These are phyloP conservation scores for Eidolon dupreanum DNA, from an alignment of 2,797 vertebrate species.

Conservation along the genomic window DNA sequence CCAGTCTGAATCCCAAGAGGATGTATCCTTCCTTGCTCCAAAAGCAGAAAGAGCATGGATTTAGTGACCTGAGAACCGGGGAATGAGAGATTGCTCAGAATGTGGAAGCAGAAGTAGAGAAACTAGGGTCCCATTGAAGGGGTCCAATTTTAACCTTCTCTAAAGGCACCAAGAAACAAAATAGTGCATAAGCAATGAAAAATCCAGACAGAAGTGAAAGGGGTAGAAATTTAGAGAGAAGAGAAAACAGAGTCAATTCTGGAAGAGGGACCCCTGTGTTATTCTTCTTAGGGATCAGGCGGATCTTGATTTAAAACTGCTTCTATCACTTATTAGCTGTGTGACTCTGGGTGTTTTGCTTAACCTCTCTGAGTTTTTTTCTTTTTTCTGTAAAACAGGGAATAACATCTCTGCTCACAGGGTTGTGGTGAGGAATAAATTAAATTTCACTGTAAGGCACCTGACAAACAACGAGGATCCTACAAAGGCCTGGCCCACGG, in stretches of 20 bases:
- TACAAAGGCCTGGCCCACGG: neutral
- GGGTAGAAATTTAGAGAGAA: too few relatives aligned
- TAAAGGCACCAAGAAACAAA: neutral
- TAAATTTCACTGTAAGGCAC: neutral
- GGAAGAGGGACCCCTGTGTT: neutral
- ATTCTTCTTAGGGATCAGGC: neutral
- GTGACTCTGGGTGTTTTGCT: neutral
- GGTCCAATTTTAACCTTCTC: neutral
- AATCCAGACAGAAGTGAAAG: neutral
- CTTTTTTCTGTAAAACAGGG: conserved; percentile 25
- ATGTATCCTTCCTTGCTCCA: neutral
- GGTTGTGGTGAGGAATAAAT: neutral
- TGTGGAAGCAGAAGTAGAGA: neutral
- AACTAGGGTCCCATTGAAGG: neutral
- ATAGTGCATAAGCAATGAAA: neutral
- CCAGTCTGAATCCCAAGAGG: neutral
- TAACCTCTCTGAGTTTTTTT: conserved; percentile 18
- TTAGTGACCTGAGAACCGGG: neutral
- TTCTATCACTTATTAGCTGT: neutral
- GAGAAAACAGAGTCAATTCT: neutral
- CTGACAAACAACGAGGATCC: neutral
- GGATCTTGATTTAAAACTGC: neutral
- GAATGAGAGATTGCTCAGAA: neutral
- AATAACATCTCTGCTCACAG: neutral
- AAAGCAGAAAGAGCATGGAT: neutral